Evolutionary conservation across 2,113 vertebrate genomes (phyloP).

Genomic region (Anguilla rostrata): DNA sequence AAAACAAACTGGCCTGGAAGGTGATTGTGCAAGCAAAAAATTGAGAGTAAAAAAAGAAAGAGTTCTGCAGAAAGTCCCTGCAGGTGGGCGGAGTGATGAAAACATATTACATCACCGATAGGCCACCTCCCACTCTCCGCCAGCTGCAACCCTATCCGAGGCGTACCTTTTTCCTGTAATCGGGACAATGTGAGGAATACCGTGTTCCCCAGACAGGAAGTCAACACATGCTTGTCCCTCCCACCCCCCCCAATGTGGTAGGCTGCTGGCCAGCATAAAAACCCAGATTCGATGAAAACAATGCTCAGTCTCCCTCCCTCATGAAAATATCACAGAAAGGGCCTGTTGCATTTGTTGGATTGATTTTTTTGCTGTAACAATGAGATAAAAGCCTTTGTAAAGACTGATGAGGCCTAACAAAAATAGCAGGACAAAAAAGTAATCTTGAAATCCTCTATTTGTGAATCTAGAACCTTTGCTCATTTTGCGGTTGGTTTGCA

Average conservation of each 20-base stretch:
- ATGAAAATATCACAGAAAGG: not conserved
- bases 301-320: not conserved
- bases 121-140: slow-evolving; percentile 28
- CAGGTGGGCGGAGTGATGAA: not conserved
- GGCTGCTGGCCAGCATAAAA: not conserved
- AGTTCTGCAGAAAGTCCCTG: not conserved
- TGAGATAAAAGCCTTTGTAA: not conserved
- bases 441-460: not conserved
- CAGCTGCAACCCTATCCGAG: not conserved
- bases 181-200: not conserved
- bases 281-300: not conserved
- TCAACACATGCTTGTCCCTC: not conserved
- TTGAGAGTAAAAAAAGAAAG: not conserved
- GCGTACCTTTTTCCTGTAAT: slow-evolving; percentile 8
- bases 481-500: not conserved
- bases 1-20: not conserved
- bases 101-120: not conserved
- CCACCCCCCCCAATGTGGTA: not conserved
- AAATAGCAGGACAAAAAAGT: not conserved
- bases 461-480: not conserved
- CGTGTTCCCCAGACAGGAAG: not conserved
- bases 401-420: not conserved
- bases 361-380: not conserved
- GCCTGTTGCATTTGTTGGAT: not conserved
- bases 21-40: not conserved